phyloP scores from a whole-genome alignment of 2,888 invertebrate species.

The Chrysopilus asiliformis region DNA sequence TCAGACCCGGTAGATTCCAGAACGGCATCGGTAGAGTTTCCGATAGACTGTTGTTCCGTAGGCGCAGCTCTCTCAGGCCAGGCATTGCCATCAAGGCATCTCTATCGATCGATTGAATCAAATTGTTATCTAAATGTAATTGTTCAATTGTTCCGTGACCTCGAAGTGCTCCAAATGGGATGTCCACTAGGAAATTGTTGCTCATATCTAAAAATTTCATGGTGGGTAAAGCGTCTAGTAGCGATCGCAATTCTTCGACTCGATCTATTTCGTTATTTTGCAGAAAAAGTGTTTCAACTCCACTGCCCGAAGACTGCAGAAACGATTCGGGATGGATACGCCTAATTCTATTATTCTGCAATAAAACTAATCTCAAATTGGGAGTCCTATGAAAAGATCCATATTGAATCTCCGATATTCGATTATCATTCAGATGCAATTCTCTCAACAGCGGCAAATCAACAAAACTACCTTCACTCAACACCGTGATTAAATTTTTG shows the following conservation, averaged over 20 bases:
- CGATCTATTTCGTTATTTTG: constrained; percentile 64
- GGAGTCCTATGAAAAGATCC: constrained; percentile 73
- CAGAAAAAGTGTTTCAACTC: constrained; percentile 63
- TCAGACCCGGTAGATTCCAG: constrained; percentile 73
- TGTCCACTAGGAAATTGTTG: constrained; percentile 58
- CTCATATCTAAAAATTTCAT: constrained; percentile 68
- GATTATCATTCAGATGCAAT: constrained; percentile 55
- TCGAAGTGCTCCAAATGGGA: constrained; percentile 63
- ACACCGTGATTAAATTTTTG: constrained; percentile 53
- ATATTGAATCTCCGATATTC: constrained; percentile 59
- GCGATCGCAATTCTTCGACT: constrained; percentile 56
- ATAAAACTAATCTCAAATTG: constrained; percentile 53
- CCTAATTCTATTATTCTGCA: constrained; percentile 62
- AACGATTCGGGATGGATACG: constrained; percentile 74
- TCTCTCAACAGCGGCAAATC: constrained; percentile 57
- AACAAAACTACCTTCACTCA: constrained; percentile 66
- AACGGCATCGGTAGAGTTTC: constrained; percentile 60
- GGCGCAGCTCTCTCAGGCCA: constrained; percentile 63
- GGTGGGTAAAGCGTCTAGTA: constrained; percentile 64
- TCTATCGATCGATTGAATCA: constrained; percentile 55
- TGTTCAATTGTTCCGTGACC: constrained; percentile 71
- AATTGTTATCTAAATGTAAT: constrained; percentile 67
- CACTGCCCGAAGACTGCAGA: constrained; percentile 56
- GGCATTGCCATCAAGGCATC: constrained; percentile 76
- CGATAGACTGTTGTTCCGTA: constrained; percentile 70